Conservation (phyloP, 2,113 vertebrate genomes). For the Gadus chalcogrammus region DNA sequence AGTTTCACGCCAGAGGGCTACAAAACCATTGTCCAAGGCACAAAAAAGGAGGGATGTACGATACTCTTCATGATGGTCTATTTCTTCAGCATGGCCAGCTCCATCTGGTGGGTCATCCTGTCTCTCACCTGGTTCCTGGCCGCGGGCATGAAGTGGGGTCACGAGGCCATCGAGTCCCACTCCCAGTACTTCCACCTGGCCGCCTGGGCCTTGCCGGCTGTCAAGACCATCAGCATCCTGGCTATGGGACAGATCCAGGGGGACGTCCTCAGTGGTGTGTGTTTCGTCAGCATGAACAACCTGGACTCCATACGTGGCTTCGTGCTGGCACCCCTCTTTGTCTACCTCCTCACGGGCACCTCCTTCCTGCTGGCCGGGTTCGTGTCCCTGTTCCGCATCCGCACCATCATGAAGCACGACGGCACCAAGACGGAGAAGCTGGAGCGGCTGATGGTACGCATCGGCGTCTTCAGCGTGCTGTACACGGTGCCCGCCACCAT, state of each 20-base stretch:
- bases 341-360: constrained; percentile 96
- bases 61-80: constrained; percentile 99
- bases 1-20: constrained; percentile 84
- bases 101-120: constrained; percentile 98
- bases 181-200: constrained; percentile 98
- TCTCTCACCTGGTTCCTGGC: constrained; percentile 98
- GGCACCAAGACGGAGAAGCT: constrained; percentile 97
- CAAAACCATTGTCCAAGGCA: constrained; percentile 93
- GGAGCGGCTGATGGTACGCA: constrained; percentile 95
- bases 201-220: constrained; percentile 92
- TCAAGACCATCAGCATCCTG: constrained; percentile 96
- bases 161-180: constrained; percentile 96
- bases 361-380: constrained; percentile 95
- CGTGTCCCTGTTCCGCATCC: constrained; percentile 94
- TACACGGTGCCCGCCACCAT: constrained; percentile 97
- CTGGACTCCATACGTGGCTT: constrained; percentile 91
- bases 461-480: constrained; percentile 95
- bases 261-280: constrained; percentile 90
- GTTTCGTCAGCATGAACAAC: constrained; percentile 92
- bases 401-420: constrained; percentile 98
- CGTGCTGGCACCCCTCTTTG: constrained; percentile 91
- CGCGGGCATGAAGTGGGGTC: constrained; percentile 97
- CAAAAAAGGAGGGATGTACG: constrained; percentile 96
- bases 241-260: constrained; percentile 96
- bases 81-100: constrained; percentile 98